A percentile compares a stretch with the other conserved stretches of the same genome.
phyloP scores from a whole-genome alignment of 2,113 vertebrate species.

The Malurus elegans region DNA sequence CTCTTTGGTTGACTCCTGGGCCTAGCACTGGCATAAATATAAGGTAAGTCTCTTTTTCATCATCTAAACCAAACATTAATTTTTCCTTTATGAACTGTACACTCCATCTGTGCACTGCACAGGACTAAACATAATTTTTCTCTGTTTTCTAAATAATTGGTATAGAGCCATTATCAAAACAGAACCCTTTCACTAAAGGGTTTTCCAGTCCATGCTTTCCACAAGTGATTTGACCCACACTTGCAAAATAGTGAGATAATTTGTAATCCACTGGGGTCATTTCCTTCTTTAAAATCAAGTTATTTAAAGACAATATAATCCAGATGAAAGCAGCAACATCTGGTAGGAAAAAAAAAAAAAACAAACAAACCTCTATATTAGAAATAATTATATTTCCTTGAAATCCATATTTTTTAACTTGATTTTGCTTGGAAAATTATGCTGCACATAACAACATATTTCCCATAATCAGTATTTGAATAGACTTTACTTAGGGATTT shows the following conservation, averaged over 20 bases:
- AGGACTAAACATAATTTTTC: neutral
- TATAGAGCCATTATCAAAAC: neutral
- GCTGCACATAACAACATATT: neutral
- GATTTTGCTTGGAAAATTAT: neutral
- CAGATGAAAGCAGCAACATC: neutral
- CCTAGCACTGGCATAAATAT: neutral
- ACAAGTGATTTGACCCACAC: neutral
- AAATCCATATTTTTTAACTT: neutral
- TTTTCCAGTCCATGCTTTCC: neutral
- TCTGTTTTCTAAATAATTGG: slow-evolving; percentile 17
- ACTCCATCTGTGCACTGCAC: neutral
- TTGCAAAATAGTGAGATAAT: neutral
- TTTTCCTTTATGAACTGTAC: slow-evolving; percentile 13
- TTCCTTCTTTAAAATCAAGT: neutral
- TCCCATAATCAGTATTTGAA: neutral
- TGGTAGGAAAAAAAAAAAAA: neutral
- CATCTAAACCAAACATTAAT: neutral
- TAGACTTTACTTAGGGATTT: neutral
- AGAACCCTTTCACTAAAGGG: neutral
- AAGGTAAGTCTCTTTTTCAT: slow-evolving; percentile 13
- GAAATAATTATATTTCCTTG: neutral
- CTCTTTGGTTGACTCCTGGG: slow-evolving; percentile 5
- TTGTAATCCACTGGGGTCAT: neutral
- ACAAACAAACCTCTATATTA: neutral
- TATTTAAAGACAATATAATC: neutral